phyloP scores from a whole-genome alignment of 2,888 invertebrate species.

The Tipula vernalis region DNA sequence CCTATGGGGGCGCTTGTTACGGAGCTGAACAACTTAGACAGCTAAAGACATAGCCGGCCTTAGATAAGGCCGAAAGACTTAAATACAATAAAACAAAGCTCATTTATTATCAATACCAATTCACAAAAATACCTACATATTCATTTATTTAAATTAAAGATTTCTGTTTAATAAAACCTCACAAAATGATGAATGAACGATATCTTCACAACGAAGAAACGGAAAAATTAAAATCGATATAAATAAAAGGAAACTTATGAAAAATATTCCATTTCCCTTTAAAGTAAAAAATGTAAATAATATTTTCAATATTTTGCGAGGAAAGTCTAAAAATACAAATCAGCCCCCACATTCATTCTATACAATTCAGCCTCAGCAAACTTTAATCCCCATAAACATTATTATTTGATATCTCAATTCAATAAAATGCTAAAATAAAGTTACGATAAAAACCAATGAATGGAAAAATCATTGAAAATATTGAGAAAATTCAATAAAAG shows the following conservation, averaged over 20 bases:
- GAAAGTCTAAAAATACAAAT: neutral
- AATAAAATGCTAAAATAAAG: neutral
- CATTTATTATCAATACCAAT: neutral
- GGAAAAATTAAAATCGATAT: neutral
- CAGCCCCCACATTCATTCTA: neutral
- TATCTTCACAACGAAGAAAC: neutral
- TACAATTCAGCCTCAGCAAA: neutral
- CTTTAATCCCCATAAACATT: neutral
- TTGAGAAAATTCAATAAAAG: neutral
- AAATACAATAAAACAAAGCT: neutral
- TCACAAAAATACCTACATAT: neutral
- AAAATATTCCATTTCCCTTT: neutral
- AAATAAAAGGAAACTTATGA: neutral
- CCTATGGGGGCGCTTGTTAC: too few relatives aligned
- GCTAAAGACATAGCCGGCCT: too few relatives aligned
- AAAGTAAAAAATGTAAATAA: neutral
- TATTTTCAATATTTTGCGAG: neutral
- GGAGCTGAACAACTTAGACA: too few relatives aligned
- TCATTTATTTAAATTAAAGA: neutral
- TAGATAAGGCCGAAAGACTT: too few relatives aligned
- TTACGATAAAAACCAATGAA: neutral
- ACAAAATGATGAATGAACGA: neutral
- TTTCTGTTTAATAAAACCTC: neutral
- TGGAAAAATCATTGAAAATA: neutral
- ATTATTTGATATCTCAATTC: slow-evolving; percentile 9